Evolutionary conservation across 2,888 invertebrate genomes (phyloP), one percentile per base, ranked within the genome.

Genomic region (Eristalis intricaria): DNA sequence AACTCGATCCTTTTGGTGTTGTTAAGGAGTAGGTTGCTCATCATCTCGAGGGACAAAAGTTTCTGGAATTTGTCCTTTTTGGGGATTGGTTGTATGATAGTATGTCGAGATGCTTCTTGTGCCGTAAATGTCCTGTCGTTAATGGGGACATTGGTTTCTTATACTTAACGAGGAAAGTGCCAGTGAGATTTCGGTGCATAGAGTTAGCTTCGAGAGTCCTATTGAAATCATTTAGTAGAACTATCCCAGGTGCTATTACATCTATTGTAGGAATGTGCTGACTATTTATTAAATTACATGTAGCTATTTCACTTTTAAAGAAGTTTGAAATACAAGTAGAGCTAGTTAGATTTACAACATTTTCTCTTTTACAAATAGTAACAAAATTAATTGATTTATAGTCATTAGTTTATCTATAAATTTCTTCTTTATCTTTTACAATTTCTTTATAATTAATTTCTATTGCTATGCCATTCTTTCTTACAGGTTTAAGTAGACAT

Each of bases 401-500:
- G n/a, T n/a, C n/a, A n/a, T n/a, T n/a, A n/a, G n/a, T 60, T 61
- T 61, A n/a, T 29, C 38, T 66, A 66, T 63, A 65, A 13, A 75
- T 19, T 35, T 75, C 56, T 11, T 65, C 65, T 15, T 75, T 65
- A 58, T 65, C 29, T 58, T 19, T 75, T 65, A 65, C 10, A 35
- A 75, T 56, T 26, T 56, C 13, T 19, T 38, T 35, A 35, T 60
- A 71, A 26, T 13, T 38, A 65, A 78, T 70, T 64, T 79, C 58
- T 38, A 13, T 74, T 35, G 61, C 26, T 50, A 68, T 60, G 22
- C 64, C 68, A 23, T 70, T 69, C 65, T 63, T 71, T 78, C 71
- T 84, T 19, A 77, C 60, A 29, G 84, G 68, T 60, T 73, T 80
- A 32, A 83, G n/a, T n/a, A n/a, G n/a, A n/a, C n/a, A n/a, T n/a